Evolutionary conservation across 2,113 vertebrate genomes (phyloP).

Genomic region (Microtus pennsylvanicus): DNA sequence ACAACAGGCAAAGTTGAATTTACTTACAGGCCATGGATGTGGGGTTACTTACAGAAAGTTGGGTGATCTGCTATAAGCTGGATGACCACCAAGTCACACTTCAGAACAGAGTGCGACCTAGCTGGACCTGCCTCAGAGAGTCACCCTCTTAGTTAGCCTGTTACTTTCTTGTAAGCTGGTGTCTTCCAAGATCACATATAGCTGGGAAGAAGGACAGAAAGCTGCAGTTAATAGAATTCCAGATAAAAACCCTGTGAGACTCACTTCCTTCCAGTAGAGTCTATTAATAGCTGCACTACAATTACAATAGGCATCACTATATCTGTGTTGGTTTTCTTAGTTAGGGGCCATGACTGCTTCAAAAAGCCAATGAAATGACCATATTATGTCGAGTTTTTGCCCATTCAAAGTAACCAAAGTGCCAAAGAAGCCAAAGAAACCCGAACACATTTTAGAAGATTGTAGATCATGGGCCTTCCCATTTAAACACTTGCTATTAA

Average conservation of each 20-base stretch:
- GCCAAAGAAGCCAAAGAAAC: background rate
- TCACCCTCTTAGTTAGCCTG: background rate
- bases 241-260: background rate
- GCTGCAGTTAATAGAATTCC: background rate
- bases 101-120: background rate
- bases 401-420: too few species aligned
- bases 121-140: background rate
- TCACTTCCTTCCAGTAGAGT: background rate
- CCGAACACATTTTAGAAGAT: background rate
- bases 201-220: background rate
- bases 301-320: background rate
- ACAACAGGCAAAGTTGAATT: background rate
- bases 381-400: background rate
- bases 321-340: background rate
- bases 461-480: background rate
- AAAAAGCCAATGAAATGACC: background rate
- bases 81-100: background rate
- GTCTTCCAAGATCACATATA: background rate
- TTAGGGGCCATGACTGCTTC: background rate
- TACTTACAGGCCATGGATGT: background rate
- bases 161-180: background rate
- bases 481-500: background rate
- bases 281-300: background rate
- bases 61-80: background rate
- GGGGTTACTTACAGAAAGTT: background rate